Conservation (phyloP, 2,888 invertebrate species). For the Helobdella robusta region DNA sequence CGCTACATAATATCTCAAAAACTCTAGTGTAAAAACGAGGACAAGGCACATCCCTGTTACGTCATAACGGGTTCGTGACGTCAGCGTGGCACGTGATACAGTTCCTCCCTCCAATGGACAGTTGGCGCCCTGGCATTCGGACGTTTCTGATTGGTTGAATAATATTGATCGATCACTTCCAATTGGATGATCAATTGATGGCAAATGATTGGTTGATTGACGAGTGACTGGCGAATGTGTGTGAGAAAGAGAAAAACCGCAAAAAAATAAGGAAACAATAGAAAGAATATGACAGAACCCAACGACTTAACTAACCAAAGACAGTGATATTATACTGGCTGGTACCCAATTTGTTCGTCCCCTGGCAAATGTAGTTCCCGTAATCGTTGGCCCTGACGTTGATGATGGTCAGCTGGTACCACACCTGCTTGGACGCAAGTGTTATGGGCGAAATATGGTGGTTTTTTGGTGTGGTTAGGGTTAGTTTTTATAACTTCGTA, state of each 20-base stretch:
- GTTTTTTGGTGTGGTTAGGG: too few relatives aligned
- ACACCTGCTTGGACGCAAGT: constrained; percentile 31
- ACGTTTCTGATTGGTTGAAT: constrained; percentile 47
- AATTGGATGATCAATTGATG: too few relatives aligned
- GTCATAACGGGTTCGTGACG: too few relatives aligned
- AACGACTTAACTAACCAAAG: constrained; percentile 38
- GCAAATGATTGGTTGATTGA: too few relatives aligned
- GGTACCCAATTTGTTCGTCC: constrained; percentile 40
- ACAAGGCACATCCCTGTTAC: too few relatives aligned
- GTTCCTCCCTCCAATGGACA: constrained; percentile 38
- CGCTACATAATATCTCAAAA: too few relatives aligned
- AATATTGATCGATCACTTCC: too few relatives aligned
- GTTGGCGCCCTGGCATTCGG: constrained; percentile 47
- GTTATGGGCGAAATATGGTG: too few relatives aligned
- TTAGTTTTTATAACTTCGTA: too few relatives aligned
- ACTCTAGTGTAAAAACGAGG: too few relatives aligned
- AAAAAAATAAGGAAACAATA: background rate
- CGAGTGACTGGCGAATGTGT: background rate
- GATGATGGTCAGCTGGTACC: constrained; percentile 45
- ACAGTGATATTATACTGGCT: constrained; percentile 37
- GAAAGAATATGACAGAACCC: background rate
- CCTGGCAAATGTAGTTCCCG: constrained; percentile 43
- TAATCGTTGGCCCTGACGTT: constrained; percentile 45
- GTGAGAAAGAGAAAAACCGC: background rate
- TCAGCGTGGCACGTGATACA: constrained; percentile 3